Conservation (phyloP, 1,140 invertebrate genomes). For the Scaptodrosophila lebanonensis region DNA sequence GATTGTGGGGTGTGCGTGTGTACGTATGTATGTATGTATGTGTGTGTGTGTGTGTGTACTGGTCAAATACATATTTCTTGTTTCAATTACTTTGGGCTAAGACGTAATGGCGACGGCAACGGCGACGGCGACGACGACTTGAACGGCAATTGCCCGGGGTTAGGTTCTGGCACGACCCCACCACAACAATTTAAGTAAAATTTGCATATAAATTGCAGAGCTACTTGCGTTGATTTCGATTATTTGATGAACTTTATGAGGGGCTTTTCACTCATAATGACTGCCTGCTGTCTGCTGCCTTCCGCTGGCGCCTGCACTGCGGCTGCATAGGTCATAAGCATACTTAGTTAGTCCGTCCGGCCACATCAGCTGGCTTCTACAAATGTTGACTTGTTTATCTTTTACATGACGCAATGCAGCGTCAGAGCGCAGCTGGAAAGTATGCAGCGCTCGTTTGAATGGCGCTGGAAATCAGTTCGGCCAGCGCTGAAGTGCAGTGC, state of each 20-base stretch:
- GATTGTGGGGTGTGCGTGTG: no score
- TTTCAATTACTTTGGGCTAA: slow-evolving; percentile 56
- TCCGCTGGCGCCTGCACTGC: no score
- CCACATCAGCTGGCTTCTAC: slow-evolving; percentile 64
- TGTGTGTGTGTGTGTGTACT: slow-evolving; percentile 19
- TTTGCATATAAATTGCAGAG: slow-evolving; percentile 72
- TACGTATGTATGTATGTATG: no score
- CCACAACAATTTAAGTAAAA: slow-evolving; percentile 51
- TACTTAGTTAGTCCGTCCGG: no score
- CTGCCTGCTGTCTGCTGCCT: no score
- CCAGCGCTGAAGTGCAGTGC: no score
- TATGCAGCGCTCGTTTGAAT: slow-evolving; percentile 48
- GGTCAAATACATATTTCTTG: slow-evolving; percentile 69
- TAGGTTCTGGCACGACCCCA: slow-evolving; percentile 12
- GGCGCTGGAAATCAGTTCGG: no score
- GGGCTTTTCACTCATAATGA: slow-evolving; percentile 44
- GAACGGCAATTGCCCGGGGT: no score
- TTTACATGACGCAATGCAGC: slow-evolving; percentile 50
- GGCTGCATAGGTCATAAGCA: no score
- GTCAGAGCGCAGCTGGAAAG: slow-evolving; percentile 47
- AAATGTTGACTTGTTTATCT: slow-evolving; percentile 72
- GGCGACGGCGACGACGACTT: neutral
- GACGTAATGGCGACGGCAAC: neutral
- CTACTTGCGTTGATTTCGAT: slow-evolving; percentile 63
- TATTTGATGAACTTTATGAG: slow-evolving; percentile 66